Evolutionary conservation across 2,888 invertebrate genomes (phyloP).

Genomic region (Tromatobia lineatoria): DNA sequence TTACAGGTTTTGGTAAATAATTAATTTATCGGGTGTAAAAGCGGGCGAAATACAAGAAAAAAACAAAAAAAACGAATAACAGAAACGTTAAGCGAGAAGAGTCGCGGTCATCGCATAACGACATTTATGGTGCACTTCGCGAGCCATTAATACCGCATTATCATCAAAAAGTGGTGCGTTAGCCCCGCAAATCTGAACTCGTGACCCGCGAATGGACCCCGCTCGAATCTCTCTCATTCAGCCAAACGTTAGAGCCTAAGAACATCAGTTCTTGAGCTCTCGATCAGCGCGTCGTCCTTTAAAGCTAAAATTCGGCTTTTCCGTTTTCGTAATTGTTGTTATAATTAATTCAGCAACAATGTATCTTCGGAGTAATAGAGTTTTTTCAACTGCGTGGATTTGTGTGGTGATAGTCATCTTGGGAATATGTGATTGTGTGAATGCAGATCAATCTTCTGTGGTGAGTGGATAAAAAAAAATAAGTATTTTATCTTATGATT

Average conservation of each 20-base stretch:
- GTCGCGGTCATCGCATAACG: constrained; percentile 21
- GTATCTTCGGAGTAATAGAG: constrained; percentile 19
- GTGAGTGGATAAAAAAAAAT: constrained; percentile 52
- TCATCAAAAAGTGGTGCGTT: constrained; percentile 76
- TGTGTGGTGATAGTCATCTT: constrained; percentile 61
- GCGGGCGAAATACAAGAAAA: constrained; percentile 12
- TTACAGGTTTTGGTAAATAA: constrained; percentile 61
- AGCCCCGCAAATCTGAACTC: constrained; percentile 79
- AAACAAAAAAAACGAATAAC: constrained; percentile 20
- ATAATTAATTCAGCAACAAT: constrained; percentile 17
- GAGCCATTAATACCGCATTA: constrained; percentile 70
- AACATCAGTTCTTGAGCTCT: constrained; percentile 69
- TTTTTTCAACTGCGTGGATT: constrained; percentile 70
- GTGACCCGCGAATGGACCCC: constrained; percentile 70
- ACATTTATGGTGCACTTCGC: constrained; percentile 45
- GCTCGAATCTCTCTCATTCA: constrained; percentile 51
- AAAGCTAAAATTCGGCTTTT: constrained; percentile 14
- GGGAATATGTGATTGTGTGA: constrained; percentile 48
- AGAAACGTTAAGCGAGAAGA: constrained; percentile 17
- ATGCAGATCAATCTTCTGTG: constrained; percentile 43
- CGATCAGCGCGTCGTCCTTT: constrained; percentile 16
- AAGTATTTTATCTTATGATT: constrained; percentile 2
- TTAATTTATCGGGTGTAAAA: constrained; percentile 59
- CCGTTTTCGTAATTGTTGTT: neutral
- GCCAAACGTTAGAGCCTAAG: constrained; percentile 52